Conservation (phyloP, 2,888 invertebrate genomes). For the Ophion ventricosus region DNA sequence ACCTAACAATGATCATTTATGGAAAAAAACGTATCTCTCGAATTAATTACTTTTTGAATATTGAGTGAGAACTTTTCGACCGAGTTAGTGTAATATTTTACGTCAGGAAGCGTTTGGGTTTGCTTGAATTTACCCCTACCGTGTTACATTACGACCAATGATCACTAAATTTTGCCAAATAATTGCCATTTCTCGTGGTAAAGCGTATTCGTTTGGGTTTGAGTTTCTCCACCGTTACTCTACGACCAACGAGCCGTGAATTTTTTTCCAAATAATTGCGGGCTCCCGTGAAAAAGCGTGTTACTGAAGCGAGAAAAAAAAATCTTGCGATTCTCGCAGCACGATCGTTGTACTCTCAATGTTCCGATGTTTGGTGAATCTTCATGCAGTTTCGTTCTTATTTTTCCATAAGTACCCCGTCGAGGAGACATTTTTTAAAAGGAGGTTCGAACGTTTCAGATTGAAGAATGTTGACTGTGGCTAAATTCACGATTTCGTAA, state of each 20-base stretch:
- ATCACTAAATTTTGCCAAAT: background rate
- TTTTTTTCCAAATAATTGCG: background rate
- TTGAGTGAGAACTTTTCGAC: background rate
- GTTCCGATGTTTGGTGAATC: background rate
- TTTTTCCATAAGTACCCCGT: background rate
- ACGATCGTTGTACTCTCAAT: background rate
- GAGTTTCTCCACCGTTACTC: background rate
- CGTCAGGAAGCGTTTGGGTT: background rate
- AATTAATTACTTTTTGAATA: background rate
- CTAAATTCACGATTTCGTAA: background rate
- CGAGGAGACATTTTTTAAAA: background rate
- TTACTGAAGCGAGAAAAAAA: background rate
- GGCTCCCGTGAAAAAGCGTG: slow-evolving; percentile 2
- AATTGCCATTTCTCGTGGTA: background rate
- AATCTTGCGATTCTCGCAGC: background rate
- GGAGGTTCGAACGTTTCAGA: background rate
- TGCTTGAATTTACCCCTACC: background rate
- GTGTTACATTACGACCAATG: background rate
- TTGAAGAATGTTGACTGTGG: background rate
- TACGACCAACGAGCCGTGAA: background rate
- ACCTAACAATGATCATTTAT: background rate
- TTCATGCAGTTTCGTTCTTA: background rate
- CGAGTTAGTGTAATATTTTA: background rate
- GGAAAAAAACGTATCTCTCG: background rate
- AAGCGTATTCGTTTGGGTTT: background rate